These are phyloP conservation scores for Tuberolachnus salignus DNA, from an alignment of 2,888 invertebrate species.

Conservation along the genomic window DNA sequence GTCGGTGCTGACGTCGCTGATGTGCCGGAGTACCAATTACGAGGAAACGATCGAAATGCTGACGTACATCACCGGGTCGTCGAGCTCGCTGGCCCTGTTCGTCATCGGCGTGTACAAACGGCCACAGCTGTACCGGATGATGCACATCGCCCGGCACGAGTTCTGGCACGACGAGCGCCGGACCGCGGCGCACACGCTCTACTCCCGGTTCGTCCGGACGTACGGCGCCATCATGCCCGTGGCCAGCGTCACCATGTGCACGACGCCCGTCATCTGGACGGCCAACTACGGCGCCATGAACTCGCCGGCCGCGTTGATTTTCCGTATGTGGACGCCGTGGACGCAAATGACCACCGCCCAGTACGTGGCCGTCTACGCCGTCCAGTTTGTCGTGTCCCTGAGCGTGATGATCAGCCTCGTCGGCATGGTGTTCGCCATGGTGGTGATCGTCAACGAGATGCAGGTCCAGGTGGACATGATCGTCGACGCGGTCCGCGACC, in stretches of 20 bases:
- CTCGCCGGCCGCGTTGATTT: slow-evolving; percentile 38
- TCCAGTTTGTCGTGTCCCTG: slow-evolving; percentile 18
- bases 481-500: background rate
- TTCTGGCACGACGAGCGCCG: slow-evolving; percentile 34
- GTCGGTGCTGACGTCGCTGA: slow-evolving; percentile 8
- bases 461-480: slow-evolving; percentile 13
- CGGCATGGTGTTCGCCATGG: slow-evolving; percentile 44
- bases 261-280: slow-evolving; percentile 10
- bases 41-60: slow-evolving; percentile 26
- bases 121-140: background rate
- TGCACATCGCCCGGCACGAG: background rate
- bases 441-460: slow-evolving; percentile 35
- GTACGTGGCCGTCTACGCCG: slow-evolving; percentile 15
- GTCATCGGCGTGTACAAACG: slow-evolving; percentile 31
- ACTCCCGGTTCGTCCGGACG: slow-evolving; percentile 29
- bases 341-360: background rate
- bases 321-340: slow-evolving; percentile 49
- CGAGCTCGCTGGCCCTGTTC: slow-evolving; percentile 30
- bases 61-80: slow-evolving; percentile 28
- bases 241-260: slow-evolving; percentile 21
- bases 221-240: slow-evolving; percentile 22
- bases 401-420: slow-evolving; percentile 13
- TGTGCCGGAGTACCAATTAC: background rate
- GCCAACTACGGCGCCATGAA: background rate
- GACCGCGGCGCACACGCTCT: background rate